A percentile compares a stretch with the other conserved stretches of the same genome.
phyloP scores from a whole-genome alignment of 2,113 vertebrate genomes.

The Antechinus flavipes region DNA sequence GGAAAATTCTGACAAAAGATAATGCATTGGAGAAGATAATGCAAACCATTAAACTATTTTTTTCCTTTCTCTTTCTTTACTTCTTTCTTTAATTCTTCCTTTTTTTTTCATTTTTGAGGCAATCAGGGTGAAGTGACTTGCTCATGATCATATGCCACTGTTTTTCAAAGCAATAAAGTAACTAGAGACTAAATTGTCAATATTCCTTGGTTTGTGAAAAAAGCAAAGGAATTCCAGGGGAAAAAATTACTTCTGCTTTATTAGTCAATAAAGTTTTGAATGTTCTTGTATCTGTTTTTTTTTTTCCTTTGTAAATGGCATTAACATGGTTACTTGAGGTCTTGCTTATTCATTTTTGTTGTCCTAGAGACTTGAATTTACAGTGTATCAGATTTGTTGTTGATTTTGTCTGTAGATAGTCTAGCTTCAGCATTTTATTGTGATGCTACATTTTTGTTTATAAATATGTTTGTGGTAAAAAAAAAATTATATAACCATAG shows the following conservation, averaged over 20 bases:
- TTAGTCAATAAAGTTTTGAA: constrained; percentile 74
- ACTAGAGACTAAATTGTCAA: neutral
- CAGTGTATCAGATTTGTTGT: constrained; percentile 94
- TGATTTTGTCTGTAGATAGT: constrained; percentile 98
- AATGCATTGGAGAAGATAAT: too few relatives aligned
- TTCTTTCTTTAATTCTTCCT: too few relatives aligned
- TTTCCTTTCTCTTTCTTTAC: too few relatives aligned
- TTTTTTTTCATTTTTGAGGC: too few relatives aligned
- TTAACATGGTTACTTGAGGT: constrained; percentile 91
- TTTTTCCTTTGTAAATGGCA: constrained; percentile 89
- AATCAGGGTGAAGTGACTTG: too few relatives aligned
- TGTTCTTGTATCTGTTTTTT: constrained; percentile 87
- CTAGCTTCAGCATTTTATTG: constrained; percentile 95
- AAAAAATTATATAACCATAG: constrained; percentile 91
- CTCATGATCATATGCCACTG: too few relatives aligned
- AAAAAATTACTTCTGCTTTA: too few relatives aligned
- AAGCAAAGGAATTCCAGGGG: too few relatives aligned
- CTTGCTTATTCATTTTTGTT: constrained; percentile 87
- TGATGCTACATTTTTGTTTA: constrained; percentile 91
- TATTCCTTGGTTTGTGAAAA: too few relatives aligned
- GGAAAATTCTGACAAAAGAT: too few relatives aligned
- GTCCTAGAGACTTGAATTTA: constrained; percentile 95
- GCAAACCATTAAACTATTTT: too few relatives aligned
- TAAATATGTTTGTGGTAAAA: constrained; percentile 98
- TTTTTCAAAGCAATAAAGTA: neutral